Evolutionary conservation across 2,888 invertebrate species (phyloP).

Genomic region (Drosophila demipolita): DNA sequence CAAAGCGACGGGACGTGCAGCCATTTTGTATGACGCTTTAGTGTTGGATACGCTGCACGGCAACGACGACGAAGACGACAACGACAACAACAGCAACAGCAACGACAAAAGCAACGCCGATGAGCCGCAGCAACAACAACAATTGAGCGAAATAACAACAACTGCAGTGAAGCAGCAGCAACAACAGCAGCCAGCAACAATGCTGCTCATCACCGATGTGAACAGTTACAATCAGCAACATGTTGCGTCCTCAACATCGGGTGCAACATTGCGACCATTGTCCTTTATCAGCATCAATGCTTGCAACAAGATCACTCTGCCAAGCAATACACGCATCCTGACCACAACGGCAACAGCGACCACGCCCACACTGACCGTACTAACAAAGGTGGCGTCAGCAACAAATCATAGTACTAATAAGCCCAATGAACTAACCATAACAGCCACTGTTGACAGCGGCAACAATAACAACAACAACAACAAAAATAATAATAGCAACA

Average conservation of each 20-base stretch:
- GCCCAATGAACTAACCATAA: slow-evolving; percentile 72
- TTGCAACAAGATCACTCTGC: slow-evolving; percentile 81
- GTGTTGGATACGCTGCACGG: slow-evolving; percentile 83
- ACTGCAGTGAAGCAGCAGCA: slow-evolving; percentile 8
- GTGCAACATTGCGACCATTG: slow-evolving; percentile 75
- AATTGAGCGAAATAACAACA: slow-evolving; percentile 7
- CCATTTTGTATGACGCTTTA: slow-evolving; percentile 83
- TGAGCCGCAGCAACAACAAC: slow-evolving; percentile 55
- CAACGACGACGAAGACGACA: slow-evolving; percentile 71
- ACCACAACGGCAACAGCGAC: slow-evolving; percentile 64
- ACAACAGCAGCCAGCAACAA: slow-evolving; percentile 72
- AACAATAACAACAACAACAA: slow-evolving; percentile 36
- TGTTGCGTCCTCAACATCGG: slow-evolving; percentile 32
- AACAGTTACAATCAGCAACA: slow-evolving; percentile 78
- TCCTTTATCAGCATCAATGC: slow-evolving; percentile 82
- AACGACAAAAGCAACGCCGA: slow-evolving; percentile 36
- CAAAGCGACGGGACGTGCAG: slow-evolving; percentile 80
- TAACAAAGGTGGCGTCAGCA: slow-evolving; percentile 49
- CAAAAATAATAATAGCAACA: slow-evolving; percentile 36
- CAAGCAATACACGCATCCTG: slow-evolving; percentile 80
- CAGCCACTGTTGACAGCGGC: slow-evolving; percentile 47
- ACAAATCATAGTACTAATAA: slow-evolving; percentile 62
- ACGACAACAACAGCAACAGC: slow-evolving; percentile 11
- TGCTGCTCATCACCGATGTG: slow-evolving; percentile 81
- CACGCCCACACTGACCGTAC: slow-evolving; percentile 58